These are phyloP conservation scores for Tanypteryx hageni DNA, from an alignment of 2,888 invertebrate species.

Conservation along the genomic window DNA sequence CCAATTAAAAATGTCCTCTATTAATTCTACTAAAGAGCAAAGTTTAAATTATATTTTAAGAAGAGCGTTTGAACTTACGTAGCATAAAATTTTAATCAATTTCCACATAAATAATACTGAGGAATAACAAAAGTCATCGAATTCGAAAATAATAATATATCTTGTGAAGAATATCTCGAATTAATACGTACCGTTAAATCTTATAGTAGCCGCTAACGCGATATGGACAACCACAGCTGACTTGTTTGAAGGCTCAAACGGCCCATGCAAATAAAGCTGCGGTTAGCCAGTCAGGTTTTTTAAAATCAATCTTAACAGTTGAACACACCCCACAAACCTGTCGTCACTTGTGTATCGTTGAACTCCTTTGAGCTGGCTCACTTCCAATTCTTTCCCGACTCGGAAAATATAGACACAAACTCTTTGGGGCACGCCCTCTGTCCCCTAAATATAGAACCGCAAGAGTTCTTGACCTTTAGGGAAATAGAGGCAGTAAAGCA, in stretches of 20 bases:
- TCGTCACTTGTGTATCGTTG: constrained; percentile 42
- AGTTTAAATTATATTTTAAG: no score
- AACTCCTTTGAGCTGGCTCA: constrained; percentile 29
- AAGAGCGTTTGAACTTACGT: no score
- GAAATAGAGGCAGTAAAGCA: neutral
- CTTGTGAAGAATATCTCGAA: no score
- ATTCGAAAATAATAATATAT: no score
- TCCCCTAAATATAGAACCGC: constrained; percentile 28
- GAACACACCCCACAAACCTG: neutral
- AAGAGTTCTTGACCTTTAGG: constrained; percentile 59
- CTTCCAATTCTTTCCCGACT: constrained; percentile 33
- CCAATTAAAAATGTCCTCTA: no score
- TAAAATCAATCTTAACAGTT: constrained; percentile 11
- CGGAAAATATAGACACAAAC: constrained; percentile 52
- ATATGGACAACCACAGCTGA: neutral
- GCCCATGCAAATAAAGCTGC: neutral
- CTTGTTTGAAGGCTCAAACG: neutral
- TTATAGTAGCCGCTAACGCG: no score
- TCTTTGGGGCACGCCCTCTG: constrained; percentile 47
- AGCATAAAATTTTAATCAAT: no score
- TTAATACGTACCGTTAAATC: no score
- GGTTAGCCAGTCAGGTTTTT: neutral
- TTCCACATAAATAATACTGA: no score
- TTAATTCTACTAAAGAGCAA: no score
- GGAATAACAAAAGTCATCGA: no score